These are phyloP conservation scores for Diceros bicornis DNA, from an alignment of 2,797 vertebrate species.

Conservation along the genomic window DNA sequence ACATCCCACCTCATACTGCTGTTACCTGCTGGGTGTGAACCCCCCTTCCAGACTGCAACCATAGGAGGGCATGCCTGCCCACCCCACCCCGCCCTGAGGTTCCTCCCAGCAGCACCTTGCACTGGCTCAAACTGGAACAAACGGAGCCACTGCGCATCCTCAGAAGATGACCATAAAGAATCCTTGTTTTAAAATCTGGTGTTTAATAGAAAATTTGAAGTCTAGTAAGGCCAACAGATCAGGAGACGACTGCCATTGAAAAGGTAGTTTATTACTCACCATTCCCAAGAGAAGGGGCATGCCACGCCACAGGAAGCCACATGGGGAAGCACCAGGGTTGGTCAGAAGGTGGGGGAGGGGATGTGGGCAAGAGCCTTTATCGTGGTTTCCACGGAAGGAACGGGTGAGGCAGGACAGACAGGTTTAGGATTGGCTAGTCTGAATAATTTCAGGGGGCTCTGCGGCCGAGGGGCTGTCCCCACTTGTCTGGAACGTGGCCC, in stretches of 20 bases:
- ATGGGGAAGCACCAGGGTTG: rapidly evolving
- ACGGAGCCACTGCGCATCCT: no score
- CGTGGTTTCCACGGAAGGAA: neutral
- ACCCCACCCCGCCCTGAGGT: rapidly evolving
- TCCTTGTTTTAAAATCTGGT: neutral
- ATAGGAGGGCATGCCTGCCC: rapidly evolving
- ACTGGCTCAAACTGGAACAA: neutral
- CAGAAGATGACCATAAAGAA: neutral
- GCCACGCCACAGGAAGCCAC: rapidly evolving
- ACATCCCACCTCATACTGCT: rapidly evolving
- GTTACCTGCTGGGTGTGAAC: neutral
- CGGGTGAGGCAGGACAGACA: rapidly evolving
- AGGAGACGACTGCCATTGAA: neutral
- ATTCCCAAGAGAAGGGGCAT: neutral
- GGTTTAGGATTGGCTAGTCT: no score
- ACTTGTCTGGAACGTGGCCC: neutral
- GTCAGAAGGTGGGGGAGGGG: neutral
- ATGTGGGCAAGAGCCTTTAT: neutral
- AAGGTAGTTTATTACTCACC: neutral
- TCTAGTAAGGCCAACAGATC: neutral
- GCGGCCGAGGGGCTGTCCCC: neutral
- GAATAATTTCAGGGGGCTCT: neutral
- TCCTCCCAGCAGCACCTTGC: rapidly evolving
- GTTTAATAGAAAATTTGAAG: neutral
- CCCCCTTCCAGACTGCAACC: neutral